A percentile compares a stretch with the other conserved stretches of the same genome.
phyloP scores from a whole-genome alignment of 2,113 vertebrate genomes.

The Neogobius melanostomus region DNA sequence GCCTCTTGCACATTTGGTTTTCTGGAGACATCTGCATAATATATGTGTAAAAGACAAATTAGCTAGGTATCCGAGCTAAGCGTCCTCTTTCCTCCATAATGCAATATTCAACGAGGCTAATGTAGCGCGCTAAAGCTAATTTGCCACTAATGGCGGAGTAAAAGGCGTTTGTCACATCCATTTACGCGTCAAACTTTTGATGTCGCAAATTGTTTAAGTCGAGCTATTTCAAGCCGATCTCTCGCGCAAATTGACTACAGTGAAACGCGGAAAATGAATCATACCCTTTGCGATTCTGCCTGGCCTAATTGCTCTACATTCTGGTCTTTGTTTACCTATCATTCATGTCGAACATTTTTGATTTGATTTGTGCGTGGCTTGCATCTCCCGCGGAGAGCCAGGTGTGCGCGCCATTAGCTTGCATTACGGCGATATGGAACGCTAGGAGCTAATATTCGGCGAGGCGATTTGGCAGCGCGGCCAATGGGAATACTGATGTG shows the following conservation, averaged over 20 bases:
- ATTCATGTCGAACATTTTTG: background rate
- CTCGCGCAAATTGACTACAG: too few species aligned
- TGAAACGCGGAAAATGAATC: background rate
- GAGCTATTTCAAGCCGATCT: too few species aligned
- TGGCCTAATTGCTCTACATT: background rate
- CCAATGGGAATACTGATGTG: background rate
- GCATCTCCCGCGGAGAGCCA: background rate
- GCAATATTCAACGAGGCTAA: slow-evolving; percentile 4
- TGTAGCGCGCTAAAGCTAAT: slow-evolving; percentile 12
- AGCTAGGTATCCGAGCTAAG: background rate
- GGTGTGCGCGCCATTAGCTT: slow-evolving; percentile 2
- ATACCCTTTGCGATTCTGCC: too few species aligned
- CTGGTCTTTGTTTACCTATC: background rate
- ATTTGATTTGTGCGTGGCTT: background rate
- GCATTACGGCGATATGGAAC: background rate
- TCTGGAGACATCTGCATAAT: background rate
- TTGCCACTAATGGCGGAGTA: background rate
- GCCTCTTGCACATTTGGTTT: background rate
- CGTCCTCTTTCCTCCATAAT: background rate
- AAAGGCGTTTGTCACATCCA: background rate
- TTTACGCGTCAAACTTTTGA: background rate
- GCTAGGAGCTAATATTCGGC: background rate
- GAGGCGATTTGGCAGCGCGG: background rate
- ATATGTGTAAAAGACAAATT: background rate
- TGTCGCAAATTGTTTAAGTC: background rate